Evolutionary conservation across 2,113 vertebrate genomes (phyloP).

Genomic region (Podiceps cristatus): DNA sequence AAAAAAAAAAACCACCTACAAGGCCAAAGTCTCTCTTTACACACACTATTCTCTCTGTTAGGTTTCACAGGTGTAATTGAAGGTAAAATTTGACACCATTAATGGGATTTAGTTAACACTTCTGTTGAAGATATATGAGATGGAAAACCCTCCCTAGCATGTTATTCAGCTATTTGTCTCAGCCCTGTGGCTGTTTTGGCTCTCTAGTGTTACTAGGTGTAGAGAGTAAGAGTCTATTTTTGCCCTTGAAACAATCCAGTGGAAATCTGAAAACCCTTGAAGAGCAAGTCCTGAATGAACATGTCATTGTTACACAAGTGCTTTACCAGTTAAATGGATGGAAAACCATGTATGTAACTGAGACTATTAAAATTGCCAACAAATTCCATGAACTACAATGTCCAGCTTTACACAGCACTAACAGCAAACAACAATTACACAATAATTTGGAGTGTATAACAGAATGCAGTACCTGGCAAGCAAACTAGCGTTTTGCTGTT

Average conservation of each 20-base stretch:
- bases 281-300: not conserved
- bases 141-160: not conserved
- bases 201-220: not conserved
- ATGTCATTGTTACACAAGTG: not conserved
- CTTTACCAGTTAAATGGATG: not conserved
- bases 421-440: not conserved
- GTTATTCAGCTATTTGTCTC: not conserved
- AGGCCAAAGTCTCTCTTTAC: not conserved
- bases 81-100: not conserved
- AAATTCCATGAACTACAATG: not conserved
- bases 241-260: not conserved
- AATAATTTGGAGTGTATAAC: not conserved
- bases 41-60: not conserved
- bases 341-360: not conserved
- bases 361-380: not conserved
- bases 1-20: not conserved
- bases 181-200: not conserved
- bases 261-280: not conserved
- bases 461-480: not conserved
- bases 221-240: not conserved
- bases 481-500: not conserved
- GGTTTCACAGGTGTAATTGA: not conserved
- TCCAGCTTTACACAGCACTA: not conserved
- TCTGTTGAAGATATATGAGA: not conserved
- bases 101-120: not conserved